Percentiles rank a stretch among this genome's conserved stretches.
These are phyloP conservation scores for Ophion obscuratus DNA, from an alignment of 2,888 invertebrate genomes.

Conservation along the genomic window DNA sequence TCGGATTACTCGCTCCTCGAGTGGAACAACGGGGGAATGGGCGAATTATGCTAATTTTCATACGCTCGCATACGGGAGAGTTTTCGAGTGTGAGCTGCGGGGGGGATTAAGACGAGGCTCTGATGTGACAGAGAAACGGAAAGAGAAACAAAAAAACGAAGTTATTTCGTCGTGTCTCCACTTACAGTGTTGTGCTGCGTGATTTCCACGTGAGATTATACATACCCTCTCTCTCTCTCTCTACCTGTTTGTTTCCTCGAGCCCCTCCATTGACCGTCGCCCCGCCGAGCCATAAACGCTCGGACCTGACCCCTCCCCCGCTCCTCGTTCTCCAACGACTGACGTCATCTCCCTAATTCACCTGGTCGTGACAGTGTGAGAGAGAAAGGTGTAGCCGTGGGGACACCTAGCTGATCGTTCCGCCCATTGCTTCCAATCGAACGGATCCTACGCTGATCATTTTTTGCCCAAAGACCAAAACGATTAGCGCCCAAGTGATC, in stretches of 20 bases:
- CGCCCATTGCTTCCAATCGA: conserved; percentile 48
- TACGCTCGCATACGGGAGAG: not conserved
- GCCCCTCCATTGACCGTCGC: conserved; percentile 23
- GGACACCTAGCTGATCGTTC: conserved; percentile 28
- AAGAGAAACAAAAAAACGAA: too few species aligned
- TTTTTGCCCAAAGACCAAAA: too few species aligned
- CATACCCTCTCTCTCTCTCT: conserved; percentile 8
- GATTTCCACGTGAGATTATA: conserved; percentile 57
- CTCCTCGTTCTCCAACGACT: conserved; percentile 44
- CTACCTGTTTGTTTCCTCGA: conserved; percentile 63
- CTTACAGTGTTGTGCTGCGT: not conserved
- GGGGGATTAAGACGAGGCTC: not conserved
- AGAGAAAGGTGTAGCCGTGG: conserved; percentile 55
- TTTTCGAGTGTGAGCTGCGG: not conserved
- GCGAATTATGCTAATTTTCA: conserved; percentile 40
- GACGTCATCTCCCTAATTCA: conserved; percentile 72
- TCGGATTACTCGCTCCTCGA: conserved; percentile 6
- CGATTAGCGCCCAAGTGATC: too few species aligned
- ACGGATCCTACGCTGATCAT: conserved; percentile 39
- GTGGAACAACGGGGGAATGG: conserved; percentile 1
- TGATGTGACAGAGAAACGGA: too few species aligned
- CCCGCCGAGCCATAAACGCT: conserved; percentile 12
- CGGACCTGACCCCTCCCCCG: conserved; percentile 9
- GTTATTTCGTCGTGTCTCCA: too few species aligned
- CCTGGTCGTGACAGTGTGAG: conserved; percentile 61